Conservation (phyloP, 1,140 invertebrate species). For the Samia ricini region DNA sequence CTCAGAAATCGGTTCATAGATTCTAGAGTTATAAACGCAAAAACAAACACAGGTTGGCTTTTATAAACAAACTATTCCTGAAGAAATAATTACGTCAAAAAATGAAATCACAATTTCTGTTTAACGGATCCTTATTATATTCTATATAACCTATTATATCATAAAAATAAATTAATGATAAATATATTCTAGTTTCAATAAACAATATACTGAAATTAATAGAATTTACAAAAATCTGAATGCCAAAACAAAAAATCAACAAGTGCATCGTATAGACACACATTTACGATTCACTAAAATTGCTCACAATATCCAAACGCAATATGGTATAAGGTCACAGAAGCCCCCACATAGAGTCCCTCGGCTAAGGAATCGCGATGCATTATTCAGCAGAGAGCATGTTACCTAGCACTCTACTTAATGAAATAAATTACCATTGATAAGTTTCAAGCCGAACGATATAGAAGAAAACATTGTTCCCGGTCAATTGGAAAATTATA, state of each 20-base stretch:
- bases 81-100: too few relatives aligned
- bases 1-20: too few relatives aligned
- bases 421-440: constrained; percentile 14
- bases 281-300: background rate
- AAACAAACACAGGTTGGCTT: too few relatives aligned
- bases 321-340: background rate
- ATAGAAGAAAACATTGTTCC: background rate
- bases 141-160: too few relatives aligned
- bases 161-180: too few relatives aligned
- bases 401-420: constrained; percentile 8
- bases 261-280: background rate
- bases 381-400: constrained; percentile 7
- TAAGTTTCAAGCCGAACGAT: background rate
- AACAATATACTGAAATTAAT: background rate
- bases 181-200: too few relatives aligned
- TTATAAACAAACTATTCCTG: too few relatives aligned
- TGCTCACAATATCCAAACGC: background rate
- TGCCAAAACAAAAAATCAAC: background rate
- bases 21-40: too few relatives aligned
- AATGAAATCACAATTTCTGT: too few relatives aligned
- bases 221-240: background rate
- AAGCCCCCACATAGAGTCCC: background rate
- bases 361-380: background rate
- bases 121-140: too few relatives aligned
- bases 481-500: background rate